Evolutionary conservation across 2,797 vertebrate genomes (phyloP).

Genomic region (Ataeniobius toweri): DNA sequence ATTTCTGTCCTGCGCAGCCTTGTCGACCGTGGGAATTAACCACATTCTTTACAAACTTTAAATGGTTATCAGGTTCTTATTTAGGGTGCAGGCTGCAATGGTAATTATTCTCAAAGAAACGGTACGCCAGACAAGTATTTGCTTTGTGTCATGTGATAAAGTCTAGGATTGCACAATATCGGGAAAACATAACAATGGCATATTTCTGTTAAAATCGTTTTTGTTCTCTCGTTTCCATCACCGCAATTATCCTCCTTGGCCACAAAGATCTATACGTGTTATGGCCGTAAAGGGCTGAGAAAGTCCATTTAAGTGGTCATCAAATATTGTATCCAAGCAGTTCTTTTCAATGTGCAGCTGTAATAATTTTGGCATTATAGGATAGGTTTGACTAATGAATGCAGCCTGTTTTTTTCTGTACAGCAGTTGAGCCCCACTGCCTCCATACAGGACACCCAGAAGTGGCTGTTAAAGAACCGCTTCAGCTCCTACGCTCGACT

Average conservation of each 20-base stretch:
- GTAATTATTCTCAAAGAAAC: too few relatives aligned
- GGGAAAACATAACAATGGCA: background rate
- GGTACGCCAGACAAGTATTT: background rate
- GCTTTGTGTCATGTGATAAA: background rate
- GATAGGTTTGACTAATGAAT: background rate
- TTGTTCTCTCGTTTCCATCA: background rate
- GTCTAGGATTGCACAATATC: background rate
- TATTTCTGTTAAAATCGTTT: background rate
- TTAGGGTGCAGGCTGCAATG: too few relatives aligned
- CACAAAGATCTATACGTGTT: background rate
- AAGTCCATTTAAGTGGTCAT: background rate
- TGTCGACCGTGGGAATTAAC: too few relatives aligned
- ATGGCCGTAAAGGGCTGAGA: background rate
- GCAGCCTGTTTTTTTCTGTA: background rate
- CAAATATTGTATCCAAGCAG: too few relatives aligned
- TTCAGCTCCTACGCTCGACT: constrained; percentile 89
- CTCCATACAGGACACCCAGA: constrained; percentile 91
- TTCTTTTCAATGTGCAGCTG: background rate
- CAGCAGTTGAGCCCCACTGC: constrained; percentile 91
- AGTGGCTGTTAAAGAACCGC: constrained; percentile 92
- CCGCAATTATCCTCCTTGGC: background rate
- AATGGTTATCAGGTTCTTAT: too few relatives aligned
- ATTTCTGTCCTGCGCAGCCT: too few relatives aligned
- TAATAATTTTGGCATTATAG: background rate
- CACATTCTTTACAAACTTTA: too few relatives aligned